phyloP scores from a whole-genome alignment of 2,797 vertebrate genomes.

The Gobio occitaniae region DNA sequence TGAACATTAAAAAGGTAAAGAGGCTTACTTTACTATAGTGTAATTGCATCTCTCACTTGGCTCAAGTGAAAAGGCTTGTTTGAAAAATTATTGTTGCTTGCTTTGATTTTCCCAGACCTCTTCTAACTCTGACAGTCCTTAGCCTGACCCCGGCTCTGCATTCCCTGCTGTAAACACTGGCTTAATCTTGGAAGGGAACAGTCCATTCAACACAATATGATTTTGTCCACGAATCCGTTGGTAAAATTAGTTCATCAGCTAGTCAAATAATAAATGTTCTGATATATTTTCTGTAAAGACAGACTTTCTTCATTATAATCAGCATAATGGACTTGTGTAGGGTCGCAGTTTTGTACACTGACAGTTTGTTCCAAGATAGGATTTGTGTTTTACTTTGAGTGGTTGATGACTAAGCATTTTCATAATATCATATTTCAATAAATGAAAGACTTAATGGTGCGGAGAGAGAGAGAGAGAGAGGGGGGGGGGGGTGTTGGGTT shows the following conservation, averaged over 20 bases:
- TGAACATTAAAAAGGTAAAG: background rate
- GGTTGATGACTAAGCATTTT: slow-evolving; percentile 6
- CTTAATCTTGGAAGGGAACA: slow-evolving; percentile 1
- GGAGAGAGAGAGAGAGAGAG: too few species aligned
- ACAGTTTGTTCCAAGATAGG: background rate
- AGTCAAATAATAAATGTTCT: slow-evolving; percentile 4
- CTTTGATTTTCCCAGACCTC: background rate
- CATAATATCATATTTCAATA: background rate
- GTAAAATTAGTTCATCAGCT: background rate
- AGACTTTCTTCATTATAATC: background rate
- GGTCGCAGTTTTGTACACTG: background rate
- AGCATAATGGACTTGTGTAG: background rate
- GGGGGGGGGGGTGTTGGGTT: too few species aligned
- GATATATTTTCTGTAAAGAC: background rate
- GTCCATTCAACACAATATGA: slow-evolving; percentile 9
- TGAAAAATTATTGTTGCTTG: background rate
- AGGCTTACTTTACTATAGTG: background rate
- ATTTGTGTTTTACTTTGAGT: slow-evolving; percentile 9
- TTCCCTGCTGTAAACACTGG: background rate
- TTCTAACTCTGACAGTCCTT: background rate
- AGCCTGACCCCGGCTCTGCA: background rate
- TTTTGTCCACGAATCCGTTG: background rate
- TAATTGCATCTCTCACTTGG: background rate
- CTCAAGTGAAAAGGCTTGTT: slow-evolving; percentile 15
- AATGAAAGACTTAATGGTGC: background rate